Percentiles rank a stretch among this genome's conserved stretches.
phyloP scores from a whole-genome alignment of 2,113 vertebrate genomes.

The Castor canadensis region DNA sequence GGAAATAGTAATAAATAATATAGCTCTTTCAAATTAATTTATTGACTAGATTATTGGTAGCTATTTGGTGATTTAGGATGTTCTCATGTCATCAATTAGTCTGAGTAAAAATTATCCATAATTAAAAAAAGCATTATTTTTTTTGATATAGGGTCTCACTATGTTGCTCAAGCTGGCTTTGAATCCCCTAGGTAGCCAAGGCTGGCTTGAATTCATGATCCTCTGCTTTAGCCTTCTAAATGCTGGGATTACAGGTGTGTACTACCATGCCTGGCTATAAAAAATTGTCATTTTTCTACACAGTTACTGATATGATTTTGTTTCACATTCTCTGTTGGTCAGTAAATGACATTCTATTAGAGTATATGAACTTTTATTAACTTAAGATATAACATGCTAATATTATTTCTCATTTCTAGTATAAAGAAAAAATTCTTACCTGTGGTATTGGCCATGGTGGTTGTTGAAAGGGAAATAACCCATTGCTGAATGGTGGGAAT shows the following conservation, averaged over 20 bases:
- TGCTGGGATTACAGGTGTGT: no score
- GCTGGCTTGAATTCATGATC: no score
- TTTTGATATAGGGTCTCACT: no score
- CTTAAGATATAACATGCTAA: not conserved
- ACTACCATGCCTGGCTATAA: not conserved
- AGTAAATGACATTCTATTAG: not conserved
- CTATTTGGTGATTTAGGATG: not conserved
- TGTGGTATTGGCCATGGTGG: constrained; percentile 64
- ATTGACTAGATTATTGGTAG: not conserved
- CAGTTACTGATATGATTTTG: constrained; percentile 23
- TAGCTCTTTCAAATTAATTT: constrained; percentile 28
- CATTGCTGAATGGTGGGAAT: constrained; percentile 58
- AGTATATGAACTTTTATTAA: not conserved
- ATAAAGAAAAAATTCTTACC: constrained; percentile 41
- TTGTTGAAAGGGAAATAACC: constrained; percentile 59
- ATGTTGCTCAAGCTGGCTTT: no score
- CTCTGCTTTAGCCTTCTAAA: no score
- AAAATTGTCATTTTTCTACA: constrained; percentile 2
- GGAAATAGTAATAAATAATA: not conserved
- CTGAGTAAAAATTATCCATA: not conserved
- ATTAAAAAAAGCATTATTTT: no score
- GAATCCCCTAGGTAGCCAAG: no score
- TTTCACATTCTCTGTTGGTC: not conserved
- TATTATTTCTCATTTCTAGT: constrained; percentile 31
- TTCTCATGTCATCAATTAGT: not conserved